These are phyloP conservation scores for Ardeotis arabs DNA, from an alignment of 2,113 vertebrate species.

Conservation along the genomic window DNA sequence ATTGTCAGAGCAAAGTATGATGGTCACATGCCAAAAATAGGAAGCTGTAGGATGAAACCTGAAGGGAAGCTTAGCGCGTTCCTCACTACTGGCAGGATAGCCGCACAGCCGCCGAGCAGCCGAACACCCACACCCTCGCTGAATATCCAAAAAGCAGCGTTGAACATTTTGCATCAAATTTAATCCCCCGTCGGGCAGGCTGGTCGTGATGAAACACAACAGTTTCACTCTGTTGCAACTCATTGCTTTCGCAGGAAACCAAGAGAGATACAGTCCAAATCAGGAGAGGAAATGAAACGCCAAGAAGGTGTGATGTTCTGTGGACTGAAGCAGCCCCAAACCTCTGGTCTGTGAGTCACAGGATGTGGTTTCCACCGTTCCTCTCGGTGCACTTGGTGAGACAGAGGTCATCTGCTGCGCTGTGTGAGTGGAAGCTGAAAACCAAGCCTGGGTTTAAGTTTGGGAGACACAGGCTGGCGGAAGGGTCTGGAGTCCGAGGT, in stretches of 20 bases:
- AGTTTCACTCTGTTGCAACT: rapidly evolving
- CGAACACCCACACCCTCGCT: background rate
- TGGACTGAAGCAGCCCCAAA: background rate
- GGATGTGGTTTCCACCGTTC: rapidly evolving
- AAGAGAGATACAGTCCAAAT: rapidly evolving
- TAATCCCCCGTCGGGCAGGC: background rate
- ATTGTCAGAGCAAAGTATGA: background rate
- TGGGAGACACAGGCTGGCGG: rapidly evolving
- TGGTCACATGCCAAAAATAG: background rate
- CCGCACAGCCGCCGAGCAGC: background rate
- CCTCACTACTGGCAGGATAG: background rate
- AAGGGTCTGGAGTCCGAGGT: background rate
- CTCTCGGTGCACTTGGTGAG: rapidly evolving
- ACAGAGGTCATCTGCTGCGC: background rate
- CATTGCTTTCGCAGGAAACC: background rate
- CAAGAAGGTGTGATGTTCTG: background rate
- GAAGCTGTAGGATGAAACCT: background rate
- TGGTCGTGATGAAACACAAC: rapidly evolving
- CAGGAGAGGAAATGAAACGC: background rate
- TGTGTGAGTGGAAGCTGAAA: background rate
- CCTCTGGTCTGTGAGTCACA: background rate
- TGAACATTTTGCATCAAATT: background rate
- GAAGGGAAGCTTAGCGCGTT: background rate
- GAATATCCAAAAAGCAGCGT: background rate
- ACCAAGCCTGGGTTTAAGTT: background rate